Conservation (phyloP, 2,113 vertebrate genomes). For the Myotis lucifugus region DNA sequence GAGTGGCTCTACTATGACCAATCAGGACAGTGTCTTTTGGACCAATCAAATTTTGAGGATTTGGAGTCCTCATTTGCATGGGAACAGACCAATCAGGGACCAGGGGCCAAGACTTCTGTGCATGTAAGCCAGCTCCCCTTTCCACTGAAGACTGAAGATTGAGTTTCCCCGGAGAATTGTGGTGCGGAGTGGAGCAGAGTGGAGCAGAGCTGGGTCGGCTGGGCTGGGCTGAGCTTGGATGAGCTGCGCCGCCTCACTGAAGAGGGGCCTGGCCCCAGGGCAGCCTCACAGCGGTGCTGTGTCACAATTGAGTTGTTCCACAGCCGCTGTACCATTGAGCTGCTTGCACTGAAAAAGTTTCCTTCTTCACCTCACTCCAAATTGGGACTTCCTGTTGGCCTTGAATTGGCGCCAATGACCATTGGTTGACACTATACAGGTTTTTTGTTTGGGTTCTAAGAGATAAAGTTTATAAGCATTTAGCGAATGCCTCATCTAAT, state of each 20-base stretch:
- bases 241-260: background rate
- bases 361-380: background rate
- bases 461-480: background rate
- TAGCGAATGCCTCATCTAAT: background rate
- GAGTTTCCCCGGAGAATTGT: background rate
- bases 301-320: too few species aligned
- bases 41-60: background rate
- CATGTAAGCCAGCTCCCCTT: background rate
- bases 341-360: background rate
- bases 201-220: background rate
- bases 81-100: background rate
- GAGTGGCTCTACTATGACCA: background rate
- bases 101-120: background rate
- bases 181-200: background rate
- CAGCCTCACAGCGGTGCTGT: background rate
- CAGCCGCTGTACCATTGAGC: background rate
- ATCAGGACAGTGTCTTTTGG: background rate
- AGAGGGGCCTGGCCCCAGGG: background rate
- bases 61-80: background rate
- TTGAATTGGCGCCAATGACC: background rate
- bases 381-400: background rate
- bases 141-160: background rate
- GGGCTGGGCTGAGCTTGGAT: background rate
- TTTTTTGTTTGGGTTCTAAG: background rate
- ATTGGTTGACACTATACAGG: background rate